A percentile compares a stretch with the other conserved stretches of the same genome.
Conservation (phyloP, 2,113 vertebrate species). For the Charina bottae region DNA sequence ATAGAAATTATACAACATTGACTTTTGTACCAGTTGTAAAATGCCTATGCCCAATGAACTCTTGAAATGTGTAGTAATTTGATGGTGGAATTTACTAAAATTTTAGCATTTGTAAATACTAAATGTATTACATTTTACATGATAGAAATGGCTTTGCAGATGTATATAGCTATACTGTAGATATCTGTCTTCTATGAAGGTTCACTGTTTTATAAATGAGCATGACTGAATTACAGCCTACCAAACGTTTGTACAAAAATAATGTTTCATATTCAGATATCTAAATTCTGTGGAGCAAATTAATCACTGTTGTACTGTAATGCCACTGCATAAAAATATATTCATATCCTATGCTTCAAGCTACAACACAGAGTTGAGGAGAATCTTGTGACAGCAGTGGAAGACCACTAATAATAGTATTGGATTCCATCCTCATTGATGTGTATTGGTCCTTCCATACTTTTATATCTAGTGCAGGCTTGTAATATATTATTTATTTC, state of each 20-base stretch:
- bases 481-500: neutral
- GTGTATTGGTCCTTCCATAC: neutral
- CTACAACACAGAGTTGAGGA: neutral
- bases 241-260: neutral
- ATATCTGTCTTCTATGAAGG: neutral
- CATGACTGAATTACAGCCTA: neutral
- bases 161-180: too few species aligned
- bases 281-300: neutral
- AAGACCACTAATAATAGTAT: neutral
- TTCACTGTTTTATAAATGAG: neutral
- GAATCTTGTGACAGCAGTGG: neutral
- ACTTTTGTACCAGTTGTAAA: slow-evolving; percentile 5
- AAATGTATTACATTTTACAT: neutral
- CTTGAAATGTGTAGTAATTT: slow-evolving; percentile 19
- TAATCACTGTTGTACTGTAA: neutral
- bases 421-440: neutral
- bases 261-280: neutral
- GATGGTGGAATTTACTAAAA: neutral
- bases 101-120: neutral
- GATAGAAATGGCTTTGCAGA: neutral
- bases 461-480: neutral
- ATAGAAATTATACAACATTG: slow-evolving; percentile 47
- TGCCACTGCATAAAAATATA: neutral
- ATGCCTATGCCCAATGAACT: neutral
- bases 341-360: neutral